Evolutionary conservation across 2,888 invertebrate species (phyloP).

Genomic region (Leptinotarsa tumamoca): DNA sequence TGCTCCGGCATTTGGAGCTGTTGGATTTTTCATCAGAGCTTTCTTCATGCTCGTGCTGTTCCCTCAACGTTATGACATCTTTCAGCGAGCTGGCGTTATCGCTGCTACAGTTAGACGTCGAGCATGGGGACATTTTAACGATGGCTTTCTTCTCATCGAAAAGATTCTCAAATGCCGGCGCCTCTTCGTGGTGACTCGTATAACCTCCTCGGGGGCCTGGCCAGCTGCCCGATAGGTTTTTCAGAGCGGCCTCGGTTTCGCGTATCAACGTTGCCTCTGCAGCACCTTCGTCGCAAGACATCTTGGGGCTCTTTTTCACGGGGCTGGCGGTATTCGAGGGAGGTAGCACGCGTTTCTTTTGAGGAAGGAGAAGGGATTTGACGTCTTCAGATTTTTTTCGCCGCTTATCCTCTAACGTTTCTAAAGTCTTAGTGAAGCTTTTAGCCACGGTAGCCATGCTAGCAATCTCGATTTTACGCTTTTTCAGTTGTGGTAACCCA

Average conservation of each 20-base stretch:
- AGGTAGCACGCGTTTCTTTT: slow-evolving; percentile 71
- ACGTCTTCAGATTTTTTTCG: slow-evolving; percentile 67
- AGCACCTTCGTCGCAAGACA: slow-evolving; percentile 60
- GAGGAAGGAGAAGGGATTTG: slow-evolving; percentile 69
- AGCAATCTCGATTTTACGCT: slow-evolving; percentile 74
- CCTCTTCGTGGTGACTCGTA: slow-evolving; percentile 78
- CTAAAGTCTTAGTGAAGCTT: slow-evolving; percentile 54
- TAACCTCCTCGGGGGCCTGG: slow-evolving; percentile 77
- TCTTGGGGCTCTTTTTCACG: slow-evolving; percentile 67
- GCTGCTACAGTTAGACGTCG: slow-evolving; percentile 72
- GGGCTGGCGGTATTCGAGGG: slow-evolving; percentile 58
- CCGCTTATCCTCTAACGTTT: slow-evolving; percentile 64
- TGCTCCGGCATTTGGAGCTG: slow-evolving; percentile 53
- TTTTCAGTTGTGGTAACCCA: slow-evolving; percentile 72
- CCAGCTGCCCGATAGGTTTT: slow-evolving; percentile 89
- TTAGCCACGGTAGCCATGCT: slow-evolving; percentile 61
- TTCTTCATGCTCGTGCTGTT: slow-evolving; percentile 62
- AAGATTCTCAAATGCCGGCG: slow-evolving; percentile 84
- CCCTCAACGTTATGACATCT: slow-evolving; percentile 71
- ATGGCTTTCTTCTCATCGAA: slow-evolving; percentile 85
- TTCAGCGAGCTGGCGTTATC: slow-evolving; percentile 76
- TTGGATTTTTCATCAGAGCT: slow-evolving; percentile 48
- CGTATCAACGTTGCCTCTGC: slow-evolving; percentile 87
- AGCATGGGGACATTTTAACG: slow-evolving; percentile 74
- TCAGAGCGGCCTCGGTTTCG: slow-evolving; percentile 89